Evolutionary conservation across 2,888 invertebrate species (phyloP).

Genomic region (Apotomis capreana): DNA sequence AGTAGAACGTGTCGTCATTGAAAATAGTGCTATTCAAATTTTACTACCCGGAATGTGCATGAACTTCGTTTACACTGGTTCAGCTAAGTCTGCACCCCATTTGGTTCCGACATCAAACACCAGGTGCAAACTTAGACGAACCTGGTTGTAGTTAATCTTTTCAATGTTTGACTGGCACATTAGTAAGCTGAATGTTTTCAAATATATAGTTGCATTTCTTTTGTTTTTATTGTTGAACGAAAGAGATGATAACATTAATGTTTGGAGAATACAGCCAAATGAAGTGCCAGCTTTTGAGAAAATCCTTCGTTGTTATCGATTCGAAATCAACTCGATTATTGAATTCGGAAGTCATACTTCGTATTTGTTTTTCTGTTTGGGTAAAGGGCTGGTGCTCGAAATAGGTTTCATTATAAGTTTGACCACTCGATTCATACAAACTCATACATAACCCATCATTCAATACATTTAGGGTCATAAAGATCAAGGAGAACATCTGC

Average conservation of each 20-base stretch:
- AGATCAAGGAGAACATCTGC: constrained; percentile 27
- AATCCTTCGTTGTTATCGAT: constrained; percentile 14
- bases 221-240: no score
- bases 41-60: constrained; percentile 43
- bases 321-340: constrained; percentile 1
- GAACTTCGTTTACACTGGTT: constrained; percentile 15
- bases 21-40: constrained; percentile 32
- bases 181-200: no score
- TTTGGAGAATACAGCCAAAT: no score
- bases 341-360: constrained; percentile 7
- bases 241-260: no score
- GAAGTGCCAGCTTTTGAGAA: constrained; percentile 1
- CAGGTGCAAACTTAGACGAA: background rate
- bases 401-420: constrained; percentile 14
- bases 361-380: constrained; percentile 3
- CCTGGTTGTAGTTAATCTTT: constrained; percentile 18
- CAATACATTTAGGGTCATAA: constrained; percentile 25
- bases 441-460: constrained; percentile 17
- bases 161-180: constrained; percentile 10
- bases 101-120: background rate
- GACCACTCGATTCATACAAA: constrained; percentile 13
- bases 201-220: no score
- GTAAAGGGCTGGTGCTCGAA: background rate
- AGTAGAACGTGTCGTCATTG: constrained; percentile 57
- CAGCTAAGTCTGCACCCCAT: background rate